Base-by-base conservation (phyloP, 1,140 invertebrate genomes). In the Octopus bimaculoides region DNA sequence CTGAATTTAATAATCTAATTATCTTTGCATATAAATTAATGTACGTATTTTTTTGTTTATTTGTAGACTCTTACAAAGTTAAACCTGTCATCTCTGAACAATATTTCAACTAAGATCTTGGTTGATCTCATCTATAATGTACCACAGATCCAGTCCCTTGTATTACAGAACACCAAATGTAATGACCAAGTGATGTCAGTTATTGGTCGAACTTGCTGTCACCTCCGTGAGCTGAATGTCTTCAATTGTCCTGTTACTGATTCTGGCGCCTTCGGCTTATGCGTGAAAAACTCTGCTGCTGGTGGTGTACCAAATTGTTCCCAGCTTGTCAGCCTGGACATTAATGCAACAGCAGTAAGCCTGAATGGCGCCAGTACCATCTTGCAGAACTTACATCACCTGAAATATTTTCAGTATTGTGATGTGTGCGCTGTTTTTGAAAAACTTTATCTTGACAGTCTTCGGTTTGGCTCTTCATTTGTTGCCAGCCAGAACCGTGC, bases 361-460 rank as follows among this genome's bases (percentile, higher is more conserved):
- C 74, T 75, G 5, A 41, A 14, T 75, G 74, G 74, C 1, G 74
- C 74, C 74, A 75, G 74, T 53, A 52, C 52, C 5, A 52, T 75
- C 5, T 41, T 75, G 17, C 74, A 53, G 17, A 10, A 17, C 4
- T 52, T 75, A 41, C 26, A 75, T 8, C 5, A 41, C 52, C 26
- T 75, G 41, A n/a, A 52, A 41, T 75, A 75, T 52, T 75, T 75
- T 6, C 8, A 75, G 2, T 75, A 75, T 75, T 75, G 74, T 52
- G 74, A 75, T 52, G 74, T 75, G 74, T 75, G 74, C 7, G 74
- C 74, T 75, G 74, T 75, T 41, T 52, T 75, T 52, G 74, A 75
- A 75, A 75, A 75, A 53, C 52, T 75, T 9, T 53, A 75, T 17
- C 26, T 52, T n/a, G 74, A 75, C 74, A 52, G 14, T 9, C 41